Conservation (phyloP, 2,113 vertebrate species). For the Odobenus rosmarus region DNA sequence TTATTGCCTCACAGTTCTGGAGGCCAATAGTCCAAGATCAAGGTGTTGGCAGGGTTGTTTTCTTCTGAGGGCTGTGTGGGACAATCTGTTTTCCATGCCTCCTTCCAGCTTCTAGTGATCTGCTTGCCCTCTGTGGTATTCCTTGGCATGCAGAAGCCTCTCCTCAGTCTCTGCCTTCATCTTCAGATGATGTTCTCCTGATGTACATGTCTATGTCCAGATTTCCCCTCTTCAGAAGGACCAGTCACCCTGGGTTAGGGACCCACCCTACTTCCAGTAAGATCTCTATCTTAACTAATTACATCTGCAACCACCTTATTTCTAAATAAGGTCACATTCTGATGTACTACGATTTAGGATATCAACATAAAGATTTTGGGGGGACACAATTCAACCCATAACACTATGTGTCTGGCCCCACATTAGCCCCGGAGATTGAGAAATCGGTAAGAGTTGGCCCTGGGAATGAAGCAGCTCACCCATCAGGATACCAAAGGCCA, state of each 20-base stretch:
- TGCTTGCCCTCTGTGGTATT: background rate
- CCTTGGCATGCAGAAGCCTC: too few species aligned
- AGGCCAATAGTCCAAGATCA: background rate
- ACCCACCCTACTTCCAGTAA: background rate
- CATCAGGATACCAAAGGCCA: fast-evolving
- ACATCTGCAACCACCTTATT: background rate
- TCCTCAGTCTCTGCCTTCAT: background rate
- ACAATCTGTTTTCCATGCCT: background rate
- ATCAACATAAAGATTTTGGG: background rate
- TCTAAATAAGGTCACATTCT: background rate
- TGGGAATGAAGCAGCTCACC: background rate
- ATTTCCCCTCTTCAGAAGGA: background rate
- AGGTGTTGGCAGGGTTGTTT: background rate
- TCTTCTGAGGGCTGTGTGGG: fast-evolving
- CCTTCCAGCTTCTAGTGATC: background rate
- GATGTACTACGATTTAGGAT: background rate
- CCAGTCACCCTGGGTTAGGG: background rate
- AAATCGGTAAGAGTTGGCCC: background rate
- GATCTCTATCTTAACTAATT: background rate
- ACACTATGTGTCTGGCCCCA: background rate
- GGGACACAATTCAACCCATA: background rate
- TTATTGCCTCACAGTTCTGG: background rate
- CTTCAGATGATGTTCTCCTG: background rate
- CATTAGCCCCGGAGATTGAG: background rate
- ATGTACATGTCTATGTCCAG: background rate